Percentiles rank a stretch among this genome's conserved stretches.
Conservation (phyloP, 2,888 invertebrate genomes). For the Allophyes oxyacanthae region DNA sequence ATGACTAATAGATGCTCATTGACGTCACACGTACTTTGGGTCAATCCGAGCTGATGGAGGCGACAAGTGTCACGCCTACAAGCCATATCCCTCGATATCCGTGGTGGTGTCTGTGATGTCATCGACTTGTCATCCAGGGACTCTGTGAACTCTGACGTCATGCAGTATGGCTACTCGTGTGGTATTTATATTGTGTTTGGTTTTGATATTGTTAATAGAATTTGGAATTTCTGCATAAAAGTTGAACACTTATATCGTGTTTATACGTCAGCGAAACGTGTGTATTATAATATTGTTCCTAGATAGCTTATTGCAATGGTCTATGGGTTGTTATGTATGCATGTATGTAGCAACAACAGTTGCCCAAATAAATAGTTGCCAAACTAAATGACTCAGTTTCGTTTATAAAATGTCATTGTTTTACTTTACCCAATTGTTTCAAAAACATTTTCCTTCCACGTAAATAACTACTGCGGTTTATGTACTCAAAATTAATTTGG, state of each 20-base stretch:
- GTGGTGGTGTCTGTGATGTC: slow-evolving; percentile 28
- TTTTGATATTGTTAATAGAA: neutral
- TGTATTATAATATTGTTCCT: neutral
- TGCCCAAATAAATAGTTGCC: neutral
- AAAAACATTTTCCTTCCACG: slow-evolving; percentile 9
- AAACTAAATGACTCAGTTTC: neutral
- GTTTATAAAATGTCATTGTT: slow-evolving; percentile 11
- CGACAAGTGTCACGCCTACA: too few relatives aligned
- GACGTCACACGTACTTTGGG: too few relatives aligned
- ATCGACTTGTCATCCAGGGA: slow-evolving; percentile 16
- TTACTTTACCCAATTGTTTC: neutral
- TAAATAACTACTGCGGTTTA: too few relatives aligned
- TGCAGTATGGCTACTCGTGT: neutral
- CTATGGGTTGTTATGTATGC: neutral
- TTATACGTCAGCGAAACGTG: too few relatives aligned
- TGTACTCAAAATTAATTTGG: too few relatives aligned
- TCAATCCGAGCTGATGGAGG: too few relatives aligned
- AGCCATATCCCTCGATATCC: too few relatives aligned
- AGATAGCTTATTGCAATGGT: neutral
- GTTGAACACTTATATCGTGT: too few relatives aligned
- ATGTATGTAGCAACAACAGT: slow-evolving; percentile 4
- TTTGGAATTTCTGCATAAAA: too few relatives aligned
- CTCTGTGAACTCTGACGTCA: slow-evolving; percentile 11
- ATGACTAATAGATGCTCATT: too few relatives aligned
- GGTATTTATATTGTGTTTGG: too few relatives aligned